phyloP scores from a whole-genome alignment of 2,888 invertebrate genomes.

The Torymus texanus region DNA sequence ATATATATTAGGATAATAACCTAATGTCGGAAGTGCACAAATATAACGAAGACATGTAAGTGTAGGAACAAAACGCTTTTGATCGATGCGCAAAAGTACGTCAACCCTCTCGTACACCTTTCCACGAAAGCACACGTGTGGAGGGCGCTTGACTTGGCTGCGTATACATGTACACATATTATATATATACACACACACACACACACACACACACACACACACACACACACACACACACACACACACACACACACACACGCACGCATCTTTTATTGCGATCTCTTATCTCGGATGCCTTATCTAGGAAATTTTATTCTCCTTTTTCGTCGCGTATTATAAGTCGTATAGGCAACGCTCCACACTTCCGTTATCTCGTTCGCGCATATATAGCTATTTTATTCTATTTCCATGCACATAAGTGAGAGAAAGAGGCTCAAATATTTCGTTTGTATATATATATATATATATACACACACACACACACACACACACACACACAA shows the following conservation, averaged over 20 bases:
- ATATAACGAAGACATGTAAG: too few relatives aligned
- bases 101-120: too few relatives aligned
- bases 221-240: background rate
- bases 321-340: background rate
- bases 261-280: slow-evolving; percentile 42
- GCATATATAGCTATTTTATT: slow-evolving; percentile 31
- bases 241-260: background rate
- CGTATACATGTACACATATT: too few relatives aligned
- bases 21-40: too few relatives aligned
- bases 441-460: slow-evolving; percentile 16
- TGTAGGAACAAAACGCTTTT: too few relatives aligned
- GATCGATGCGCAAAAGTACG: too few relatives aligned
- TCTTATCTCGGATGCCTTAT: slow-evolving; percentile 31
- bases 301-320: slow-evolving; percentile 19
- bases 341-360: background rate
- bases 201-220: background rate
- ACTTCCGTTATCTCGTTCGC: slow-evolving; percentile 44
- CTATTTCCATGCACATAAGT: slow-evolving; percentile 5
- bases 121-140: too few relatives aligned
- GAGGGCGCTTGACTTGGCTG: too few relatives aligned
- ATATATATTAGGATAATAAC: too few relatives aligned
- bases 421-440: slow-evolving; percentile 17
- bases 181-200: background rate
- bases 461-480: background rate
- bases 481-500: background rate